phyloP scores from a whole-genome alignment of 2,888 invertebrate species.

The Laothoe populi region DNA sequence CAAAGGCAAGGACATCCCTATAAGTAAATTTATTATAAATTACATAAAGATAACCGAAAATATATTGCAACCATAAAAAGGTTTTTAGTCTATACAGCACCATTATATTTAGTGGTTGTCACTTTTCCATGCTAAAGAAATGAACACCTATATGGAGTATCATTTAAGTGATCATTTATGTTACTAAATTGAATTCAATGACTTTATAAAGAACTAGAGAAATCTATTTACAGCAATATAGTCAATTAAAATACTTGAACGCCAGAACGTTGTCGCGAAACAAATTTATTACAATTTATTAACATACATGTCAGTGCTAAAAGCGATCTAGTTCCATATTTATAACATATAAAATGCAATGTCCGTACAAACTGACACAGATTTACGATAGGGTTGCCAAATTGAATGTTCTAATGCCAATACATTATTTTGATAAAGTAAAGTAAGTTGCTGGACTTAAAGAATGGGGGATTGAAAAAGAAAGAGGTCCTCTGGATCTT shows the following conservation, averaged over 20 bases:
- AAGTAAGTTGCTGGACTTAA: too few relatives aligned
- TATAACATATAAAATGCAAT: conserved; percentile 7
- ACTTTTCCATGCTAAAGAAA: too few relatives aligned
- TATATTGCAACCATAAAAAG: too few relatives aligned
- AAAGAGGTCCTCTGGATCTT: too few relatives aligned
- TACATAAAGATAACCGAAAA: too few relatives aligned
- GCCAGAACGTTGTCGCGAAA: background rate
- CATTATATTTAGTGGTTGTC: background rate
- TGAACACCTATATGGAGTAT: too few relatives aligned
- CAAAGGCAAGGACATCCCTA: too few relatives aligned
- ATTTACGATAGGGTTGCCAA: background rate
- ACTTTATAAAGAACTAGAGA: background rate
- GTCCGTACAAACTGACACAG: background rate
- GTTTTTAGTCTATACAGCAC: too few relatives aligned
- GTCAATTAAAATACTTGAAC: background rate
- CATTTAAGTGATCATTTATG: background rate
- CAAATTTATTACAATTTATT: conserved; percentile 12
- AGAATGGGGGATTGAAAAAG: too few relatives aligned
- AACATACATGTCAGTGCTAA: conserved; percentile 6
- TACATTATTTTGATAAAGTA: too few relatives aligned
- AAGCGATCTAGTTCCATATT: conserved; percentile 14
- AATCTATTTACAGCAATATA: conserved; percentile 2
- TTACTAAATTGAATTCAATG: background rate
- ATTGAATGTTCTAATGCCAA: background rate
- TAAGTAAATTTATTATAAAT: too few relatives aligned